Evolutionary conservation across 2,113 vertebrate genomes (phyloP).

Genomic region (Martes martes): DNA sequence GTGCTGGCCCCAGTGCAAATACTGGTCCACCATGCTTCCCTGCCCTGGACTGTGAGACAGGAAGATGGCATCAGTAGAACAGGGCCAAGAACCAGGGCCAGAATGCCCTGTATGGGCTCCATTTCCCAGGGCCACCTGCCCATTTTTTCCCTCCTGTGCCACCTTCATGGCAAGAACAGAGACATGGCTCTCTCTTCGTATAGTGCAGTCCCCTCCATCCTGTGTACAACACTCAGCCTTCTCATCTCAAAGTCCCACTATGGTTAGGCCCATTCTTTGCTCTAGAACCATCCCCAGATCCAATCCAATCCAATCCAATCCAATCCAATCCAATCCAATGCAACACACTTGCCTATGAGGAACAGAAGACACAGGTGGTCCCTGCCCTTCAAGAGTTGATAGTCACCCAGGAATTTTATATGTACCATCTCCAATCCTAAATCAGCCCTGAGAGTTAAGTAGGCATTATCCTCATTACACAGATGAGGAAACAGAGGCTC

Average conservation of each 20-base stretch:
- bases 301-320: neutral
- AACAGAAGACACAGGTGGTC: neutral
- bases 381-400: neutral
- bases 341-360: neutral
- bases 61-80: neutral
- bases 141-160: neutral
- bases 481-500: slow-evolving; percentile 41
- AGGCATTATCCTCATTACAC: slow-evolving; percentile 10
- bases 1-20: neutral
- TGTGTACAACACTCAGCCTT: neutral
- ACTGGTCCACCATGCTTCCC: neutral
- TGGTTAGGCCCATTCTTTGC: neutral
- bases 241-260: neutral
- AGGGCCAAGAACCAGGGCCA: neutral
- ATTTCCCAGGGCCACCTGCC: slow-evolving; percentile 6
- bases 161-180: neutral
- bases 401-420: slow-evolving; percentile 9
- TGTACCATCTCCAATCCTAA: neutral
- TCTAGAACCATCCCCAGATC: neutral
- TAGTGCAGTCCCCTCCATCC: neutral
- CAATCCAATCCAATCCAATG: neutral
- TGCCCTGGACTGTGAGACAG: neutral
- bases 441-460: slow-evolving; percentile 37
- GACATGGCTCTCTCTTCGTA: neutral
- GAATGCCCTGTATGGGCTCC: slow-evolving; percentile 11